phyloP scores from a whole-genome alignment of 2,113 vertebrate genomes.

The Numida meleagris region DNA sequence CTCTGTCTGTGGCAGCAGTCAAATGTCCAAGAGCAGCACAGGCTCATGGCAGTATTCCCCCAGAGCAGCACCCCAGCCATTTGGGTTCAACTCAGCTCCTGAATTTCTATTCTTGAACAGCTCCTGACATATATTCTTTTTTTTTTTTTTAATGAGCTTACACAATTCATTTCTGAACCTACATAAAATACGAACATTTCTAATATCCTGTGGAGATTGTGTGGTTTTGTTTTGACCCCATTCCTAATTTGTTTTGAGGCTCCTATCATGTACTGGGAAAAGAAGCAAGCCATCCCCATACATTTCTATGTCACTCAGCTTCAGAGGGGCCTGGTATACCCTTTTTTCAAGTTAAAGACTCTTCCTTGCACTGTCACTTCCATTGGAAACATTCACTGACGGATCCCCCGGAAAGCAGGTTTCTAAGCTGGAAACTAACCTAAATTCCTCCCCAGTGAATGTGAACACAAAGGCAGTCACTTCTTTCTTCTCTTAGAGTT shows the following conservation, averaged over 20 bases:
- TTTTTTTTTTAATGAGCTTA: neutral
- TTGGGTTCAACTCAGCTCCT: neutral
- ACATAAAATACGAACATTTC: neutral
- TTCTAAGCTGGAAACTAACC: constrained; percentile 8
- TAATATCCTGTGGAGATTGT: neutral
- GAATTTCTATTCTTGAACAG: neutral
- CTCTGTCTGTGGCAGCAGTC: neutral
- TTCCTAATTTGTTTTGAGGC: neutral
- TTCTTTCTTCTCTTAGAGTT: constrained; percentile 24
- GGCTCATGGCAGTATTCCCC: neutral
- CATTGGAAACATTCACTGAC: neutral
- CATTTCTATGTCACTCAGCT: neutral
- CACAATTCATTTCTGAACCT: neutral
- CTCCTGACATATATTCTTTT: neutral
- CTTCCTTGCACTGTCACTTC: neutral
- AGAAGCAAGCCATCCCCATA: neutral
- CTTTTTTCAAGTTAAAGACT: neutral
- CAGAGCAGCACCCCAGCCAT: neutral
- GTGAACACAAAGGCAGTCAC: constrained; percentile 9
- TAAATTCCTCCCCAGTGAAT: neutral
- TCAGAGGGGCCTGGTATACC: neutral
- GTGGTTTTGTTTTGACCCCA: neutral
- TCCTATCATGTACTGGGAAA: neutral
- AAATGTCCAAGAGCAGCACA: neutral
- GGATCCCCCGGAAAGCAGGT: neutral